Conservation (phyloP, 2,888 invertebrate genomes). For the Nephrotoma appendiculata region DNA sequence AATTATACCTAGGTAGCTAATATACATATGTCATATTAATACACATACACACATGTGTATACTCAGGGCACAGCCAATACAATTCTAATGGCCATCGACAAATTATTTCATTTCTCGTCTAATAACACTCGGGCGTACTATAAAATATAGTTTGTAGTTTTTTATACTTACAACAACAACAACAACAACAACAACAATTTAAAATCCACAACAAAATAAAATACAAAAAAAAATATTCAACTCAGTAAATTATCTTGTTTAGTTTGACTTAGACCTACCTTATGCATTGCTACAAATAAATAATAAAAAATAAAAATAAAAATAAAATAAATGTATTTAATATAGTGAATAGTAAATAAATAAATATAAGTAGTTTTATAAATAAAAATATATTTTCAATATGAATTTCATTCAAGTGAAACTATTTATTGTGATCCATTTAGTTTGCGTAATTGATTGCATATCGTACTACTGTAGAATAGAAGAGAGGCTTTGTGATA, state of each 20-base stretch:
- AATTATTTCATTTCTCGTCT: too few relatives aligned
- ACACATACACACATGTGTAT: too few relatives aligned
- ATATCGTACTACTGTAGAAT: neutral
- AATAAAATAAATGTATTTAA: neutral
- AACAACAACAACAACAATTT: neutral
- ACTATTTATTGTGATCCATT: neutral
- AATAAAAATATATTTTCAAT: neutral
- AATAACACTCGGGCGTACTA: too few relatives aligned
- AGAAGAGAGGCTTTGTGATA: neutral
- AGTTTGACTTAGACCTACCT: neutral
- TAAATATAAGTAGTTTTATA: neutral
- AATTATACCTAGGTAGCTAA: neutral
- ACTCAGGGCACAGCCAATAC: too few relatives aligned
- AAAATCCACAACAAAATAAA: neutral
- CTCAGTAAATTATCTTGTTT: neutral
- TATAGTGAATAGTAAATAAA: neutral
- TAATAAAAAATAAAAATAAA: neutral
- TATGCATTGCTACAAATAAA: neutral
- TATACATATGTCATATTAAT: too few relatives aligned
- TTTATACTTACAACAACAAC: neutral
- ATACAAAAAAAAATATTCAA: neutral
- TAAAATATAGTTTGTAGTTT: neutral
- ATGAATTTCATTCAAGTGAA: neutral
- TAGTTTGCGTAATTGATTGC: neutral
- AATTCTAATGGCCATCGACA: too few relatives aligned